Evolutionary conservation across 1,140 invertebrate genomes (phyloP), one percentile per base, ranked within the genome.

Genomic region (Calliopsis andreniformis): DNA sequence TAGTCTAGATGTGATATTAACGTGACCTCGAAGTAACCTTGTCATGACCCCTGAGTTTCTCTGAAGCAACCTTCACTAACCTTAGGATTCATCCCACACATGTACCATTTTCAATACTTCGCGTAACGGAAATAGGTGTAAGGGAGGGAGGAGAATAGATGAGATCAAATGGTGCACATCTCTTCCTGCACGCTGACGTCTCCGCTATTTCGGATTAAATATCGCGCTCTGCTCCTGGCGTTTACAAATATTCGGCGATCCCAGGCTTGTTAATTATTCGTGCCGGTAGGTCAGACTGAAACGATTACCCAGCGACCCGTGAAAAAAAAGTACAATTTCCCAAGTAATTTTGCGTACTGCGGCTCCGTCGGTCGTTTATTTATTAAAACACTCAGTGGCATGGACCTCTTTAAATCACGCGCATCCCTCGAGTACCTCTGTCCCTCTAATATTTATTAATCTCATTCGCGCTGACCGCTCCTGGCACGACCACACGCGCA

Each of bases 381-480:
- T 83, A 83, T 83, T 83, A 83, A 82, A 83, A 63, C 42, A 45
- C 20, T 82, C 66, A 43, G 28, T 18, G 55, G 39, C 55, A 39
- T 16, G 47, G 42, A 23, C 39, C 71, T 84, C 77, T 83, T 83
- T 84, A 84, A 83, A 84, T 84, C 77, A 84, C 70, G 45, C 42
- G 56, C 32, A 68, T 79, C 82, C 82, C 82, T 64, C 45, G 62
- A 76, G 62, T 59, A 45, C 30, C 53, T 68, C 28, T 47, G 49
- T 71, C 30, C 51, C 70, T 83, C 66, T 76, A 83, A 83, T 83
- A 83, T 83, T 83, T 83, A 83, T 83, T 83, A 83, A 83, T 83
- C 76, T 83, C 76, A 67, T 83, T 62, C 32, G 49, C 28, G 53
- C 53, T 71, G 82, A 79, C 76, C 61, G 58, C 45, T 67, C 62